Evolutionary conservation across 2,888 invertebrate species (phyloP).

Genomic region (Brachypalpus laphriformis): DNA sequence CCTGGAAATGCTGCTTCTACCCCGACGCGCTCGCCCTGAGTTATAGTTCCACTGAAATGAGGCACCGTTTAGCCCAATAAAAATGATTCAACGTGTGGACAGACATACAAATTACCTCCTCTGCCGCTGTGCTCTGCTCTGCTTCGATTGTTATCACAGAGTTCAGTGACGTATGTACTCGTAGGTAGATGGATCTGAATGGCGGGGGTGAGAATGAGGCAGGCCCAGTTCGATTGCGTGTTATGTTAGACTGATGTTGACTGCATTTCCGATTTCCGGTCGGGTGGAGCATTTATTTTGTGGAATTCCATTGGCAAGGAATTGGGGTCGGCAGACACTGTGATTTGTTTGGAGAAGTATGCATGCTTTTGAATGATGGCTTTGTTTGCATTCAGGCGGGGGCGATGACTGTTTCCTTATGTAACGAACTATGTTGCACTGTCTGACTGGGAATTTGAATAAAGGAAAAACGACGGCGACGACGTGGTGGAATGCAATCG

Average conservation of each 20-base stretch:
- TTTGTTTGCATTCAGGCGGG: conserved; percentile 1
- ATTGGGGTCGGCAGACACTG: conserved; percentile 58
- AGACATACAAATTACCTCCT: conserved; percentile 46
- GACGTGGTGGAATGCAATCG: not conserved
- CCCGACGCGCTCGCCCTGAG: not conserved
- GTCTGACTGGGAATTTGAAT: not conserved
- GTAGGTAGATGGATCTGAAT: conserved; percentile 11
- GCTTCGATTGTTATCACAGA: conserved; percentile 44
- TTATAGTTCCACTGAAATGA: conserved; percentile 35
- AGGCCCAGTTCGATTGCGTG: conserved; percentile 40
- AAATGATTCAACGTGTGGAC: conserved; percentile 52
- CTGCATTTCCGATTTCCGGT: conserved; percentile 72
- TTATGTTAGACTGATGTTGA: conserved; percentile 32
- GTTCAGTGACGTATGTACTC: conserved; percentile 63
- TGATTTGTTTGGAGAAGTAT: conserved; percentile 49
- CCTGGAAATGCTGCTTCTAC: not conserved
- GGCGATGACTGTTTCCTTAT: not conserved
- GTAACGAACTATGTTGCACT: not conserved
- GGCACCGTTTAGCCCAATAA: conserved; percentile 46
- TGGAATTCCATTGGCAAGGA: conserved; percentile 62
- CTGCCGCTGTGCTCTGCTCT: not conserved
- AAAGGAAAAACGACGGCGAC: not conserved
- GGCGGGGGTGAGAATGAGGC: not conserved
- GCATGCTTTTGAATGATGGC: conserved; percentile 35
- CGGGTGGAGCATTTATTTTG: conserved; percentile 11